Evolutionary conservation across 2,113 vertebrate genomes (phyloP).

Genomic region (Hyperopisus bebe): DNA sequence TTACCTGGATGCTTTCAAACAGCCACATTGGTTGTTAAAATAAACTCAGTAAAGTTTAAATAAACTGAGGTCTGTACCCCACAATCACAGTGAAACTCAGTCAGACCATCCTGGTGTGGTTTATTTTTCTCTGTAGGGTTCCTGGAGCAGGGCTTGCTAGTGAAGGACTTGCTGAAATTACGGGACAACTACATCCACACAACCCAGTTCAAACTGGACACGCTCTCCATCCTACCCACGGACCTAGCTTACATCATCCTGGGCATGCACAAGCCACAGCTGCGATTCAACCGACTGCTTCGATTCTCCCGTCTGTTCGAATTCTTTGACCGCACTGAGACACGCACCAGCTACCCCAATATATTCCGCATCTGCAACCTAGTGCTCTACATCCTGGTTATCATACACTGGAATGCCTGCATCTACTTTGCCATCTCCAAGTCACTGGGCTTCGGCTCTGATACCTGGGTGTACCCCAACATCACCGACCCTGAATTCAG

Average conservation of each 20-base stretch:
- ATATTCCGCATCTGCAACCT: conserved; percentile 84
- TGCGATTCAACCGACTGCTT: conserved; percentile 89
- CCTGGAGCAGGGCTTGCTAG: conserved; percentile 87
- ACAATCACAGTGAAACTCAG: neutral
- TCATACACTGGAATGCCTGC: conserved; percentile 97
- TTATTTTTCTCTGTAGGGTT: conserved; percentile 65
- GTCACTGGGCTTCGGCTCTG: conserved; percentile 81
- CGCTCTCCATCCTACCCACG: conserved; percentile 80
- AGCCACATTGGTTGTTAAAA: neutral
- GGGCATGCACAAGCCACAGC: conserved; percentile 72
- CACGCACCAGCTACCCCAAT: conserved; percentile 84
- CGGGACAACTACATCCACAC: conserved; percentile 70
- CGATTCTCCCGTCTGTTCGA: conserved; percentile 89
- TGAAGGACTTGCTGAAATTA: conserved; percentile 74
- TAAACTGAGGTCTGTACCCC: neutral
- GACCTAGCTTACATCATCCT: conserved; percentile 75
- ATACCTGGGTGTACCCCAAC: conserved; percentile 93
- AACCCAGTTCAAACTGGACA: conserved; percentile 80
- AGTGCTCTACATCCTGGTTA: conserved; percentile 87
- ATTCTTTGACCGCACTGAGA: conserved; percentile 87
- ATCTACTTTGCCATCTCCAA: conserved; percentile 93
- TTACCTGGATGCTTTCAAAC: neutral
- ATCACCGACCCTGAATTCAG: conserved; percentile 78
- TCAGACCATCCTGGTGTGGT: neutral
- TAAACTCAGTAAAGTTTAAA: neutral